These are phyloP conservation scores for Cheiracanthium punctorium DNA, from an alignment of 2,888 invertebrate species.

Conservation along the genomic window DNA sequence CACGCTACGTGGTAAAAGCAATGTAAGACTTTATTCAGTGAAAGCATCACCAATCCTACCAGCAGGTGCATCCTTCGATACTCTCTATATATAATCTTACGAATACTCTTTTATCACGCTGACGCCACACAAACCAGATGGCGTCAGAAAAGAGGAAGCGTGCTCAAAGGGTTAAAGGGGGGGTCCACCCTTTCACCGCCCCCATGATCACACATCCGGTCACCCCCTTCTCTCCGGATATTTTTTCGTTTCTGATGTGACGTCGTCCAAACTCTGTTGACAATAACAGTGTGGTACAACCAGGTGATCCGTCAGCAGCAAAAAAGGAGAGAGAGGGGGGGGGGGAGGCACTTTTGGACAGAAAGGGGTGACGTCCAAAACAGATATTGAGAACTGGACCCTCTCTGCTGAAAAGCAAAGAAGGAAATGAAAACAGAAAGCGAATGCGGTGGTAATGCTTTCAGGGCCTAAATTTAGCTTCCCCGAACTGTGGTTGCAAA, in stretches of 20 bases:
- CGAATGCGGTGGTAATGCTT: too few relatives aligned
- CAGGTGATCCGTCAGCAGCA: background rate
- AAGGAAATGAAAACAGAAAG: too few relatives aligned
- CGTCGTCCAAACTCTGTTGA: constrained; percentile 1
- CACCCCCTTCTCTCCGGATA: background rate
- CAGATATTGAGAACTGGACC: background rate
- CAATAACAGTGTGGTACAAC: background rate
- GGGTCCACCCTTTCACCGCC: background rate
- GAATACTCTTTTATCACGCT: background rate
- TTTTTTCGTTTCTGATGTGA: background rate
- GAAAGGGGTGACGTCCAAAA: background rate
- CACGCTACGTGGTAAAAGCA: too few relatives aligned
- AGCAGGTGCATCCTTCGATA: background rate
- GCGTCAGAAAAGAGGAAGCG: background rate
- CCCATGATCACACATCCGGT: background rate
- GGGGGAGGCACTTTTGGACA: background rate
- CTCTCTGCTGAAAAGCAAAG: too few relatives aligned
- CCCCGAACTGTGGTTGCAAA: too few relatives aligned
- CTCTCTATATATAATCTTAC: background rate
- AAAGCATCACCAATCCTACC: too few relatives aligned
- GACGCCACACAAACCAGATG: background rate
- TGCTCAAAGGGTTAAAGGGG: background rate
- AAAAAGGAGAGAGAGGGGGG: background rate
- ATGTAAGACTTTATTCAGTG: too few relatives aligned
- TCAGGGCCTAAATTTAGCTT: too few relatives aligned